Evolutionary conservation across 2,113 vertebrate species (phyloP), one percentile per base, ranked within the genome.

Genomic region (Oryctolagus cuniculus): DNA sequence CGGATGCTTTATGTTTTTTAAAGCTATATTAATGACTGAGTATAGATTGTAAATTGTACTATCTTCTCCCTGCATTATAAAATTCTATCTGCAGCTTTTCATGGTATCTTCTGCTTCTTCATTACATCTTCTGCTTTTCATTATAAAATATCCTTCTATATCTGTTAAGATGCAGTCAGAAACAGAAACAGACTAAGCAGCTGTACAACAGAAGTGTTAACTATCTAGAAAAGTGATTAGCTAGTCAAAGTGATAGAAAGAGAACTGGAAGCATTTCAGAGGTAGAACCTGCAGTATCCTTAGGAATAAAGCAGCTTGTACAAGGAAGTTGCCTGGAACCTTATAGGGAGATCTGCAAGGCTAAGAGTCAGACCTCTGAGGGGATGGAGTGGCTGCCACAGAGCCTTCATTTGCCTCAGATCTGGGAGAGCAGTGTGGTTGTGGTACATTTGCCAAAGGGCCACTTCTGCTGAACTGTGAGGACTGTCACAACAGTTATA

Each of bases 151-250:
- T 36, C 5, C 17, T 72, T 72, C 5, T 74, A 3, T 64, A 49
- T 72, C 36, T 53, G 5, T 58, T 58, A 17, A 64, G 22, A 7
- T 82, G 38, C 5, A 69, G 31, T 61, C 61, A 88, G 61, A 77
- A 87, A 86, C 31, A 90, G 36, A 63, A 80, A 80, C 66, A 67
- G 3, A 75, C 51, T 51, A 72, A 86, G 27, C 25, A 75, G n/a
- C 75, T 70, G 75, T 64, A 75, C n/a, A 49, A 36, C 25, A 87
- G 55, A 81, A 67, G 51, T 66, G 19, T 69, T 87, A 77, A 55
- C 31, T 64, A 17, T 22, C 63, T 74, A 81, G 44, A 82, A 44
- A 75, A n/a, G n/a, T 64, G 27, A 21, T 25, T 90, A 64, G 31
- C 34, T 79, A 73, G 27, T 25, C 61, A 67, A 77, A 58, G 5